Evolutionary conservation across 2,797 vertebrate genomes (phyloP).

Genomic region (Gadopsis bispinosus): DNA sequence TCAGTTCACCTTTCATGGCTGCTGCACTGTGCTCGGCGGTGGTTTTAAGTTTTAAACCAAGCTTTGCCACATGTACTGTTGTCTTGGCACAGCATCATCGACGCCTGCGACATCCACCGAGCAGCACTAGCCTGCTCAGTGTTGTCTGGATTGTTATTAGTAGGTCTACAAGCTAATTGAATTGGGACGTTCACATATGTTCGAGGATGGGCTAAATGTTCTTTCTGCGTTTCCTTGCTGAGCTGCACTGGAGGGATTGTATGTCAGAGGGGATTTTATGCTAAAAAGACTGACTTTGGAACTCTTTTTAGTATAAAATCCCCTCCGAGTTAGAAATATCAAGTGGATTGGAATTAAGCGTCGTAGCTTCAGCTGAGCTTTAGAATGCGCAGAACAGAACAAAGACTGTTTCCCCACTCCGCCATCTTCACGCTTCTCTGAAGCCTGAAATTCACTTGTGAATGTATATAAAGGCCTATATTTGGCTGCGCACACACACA

Average conservation of each 20-base stretch:
- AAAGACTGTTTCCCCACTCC: too few relatives aligned
- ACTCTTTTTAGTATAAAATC: too few relatives aligned
- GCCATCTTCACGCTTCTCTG: too few relatives aligned
- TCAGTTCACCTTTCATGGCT: background rate
- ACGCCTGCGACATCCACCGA: too few relatives aligned
- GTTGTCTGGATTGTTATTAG: background rate
- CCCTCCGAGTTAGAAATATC: too few relatives aligned
- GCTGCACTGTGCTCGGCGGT: background rate
- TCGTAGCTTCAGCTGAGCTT: too few relatives aligned
- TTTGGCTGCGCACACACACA: too few relatives aligned
- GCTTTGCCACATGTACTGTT: background rate
- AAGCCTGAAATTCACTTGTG: too few relatives aligned
- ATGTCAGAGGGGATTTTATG: background rate
- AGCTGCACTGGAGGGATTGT: background rate
- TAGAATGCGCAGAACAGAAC: too few relatives aligned
- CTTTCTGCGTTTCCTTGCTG: background rate
- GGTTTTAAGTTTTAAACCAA: background rate
- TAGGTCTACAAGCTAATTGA: background rate
- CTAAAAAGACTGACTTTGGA: too few relatives aligned
- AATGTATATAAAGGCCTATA: too few relatives aligned
- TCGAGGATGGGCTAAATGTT: background rate
- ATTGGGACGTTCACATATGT: background rate
- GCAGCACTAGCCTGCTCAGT: background rate
- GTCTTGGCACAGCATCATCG: background rate
- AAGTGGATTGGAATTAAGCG: too few relatives aligned